Evolutionary conservation across 2,113 vertebrate species (phyloP).

Genomic region (Aspidoscelis tigris): DNA sequence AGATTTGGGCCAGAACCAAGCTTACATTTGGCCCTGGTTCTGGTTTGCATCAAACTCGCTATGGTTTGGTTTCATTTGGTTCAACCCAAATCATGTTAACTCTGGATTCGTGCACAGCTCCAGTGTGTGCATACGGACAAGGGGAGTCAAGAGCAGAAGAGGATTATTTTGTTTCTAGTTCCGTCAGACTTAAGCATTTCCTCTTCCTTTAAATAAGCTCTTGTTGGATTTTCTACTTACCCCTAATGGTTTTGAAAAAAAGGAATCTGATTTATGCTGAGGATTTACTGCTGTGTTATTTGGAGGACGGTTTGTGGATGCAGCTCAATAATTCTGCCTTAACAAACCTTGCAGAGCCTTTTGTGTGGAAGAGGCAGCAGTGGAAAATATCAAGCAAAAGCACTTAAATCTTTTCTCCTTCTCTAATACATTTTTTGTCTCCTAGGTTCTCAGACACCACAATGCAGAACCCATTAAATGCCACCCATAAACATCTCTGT

Average conservation of each 20-base stretch:
- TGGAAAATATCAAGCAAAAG: slow-evolving; percentile 5
- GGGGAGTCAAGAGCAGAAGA: not conserved
- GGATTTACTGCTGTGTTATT: slow-evolving; percentile 6
- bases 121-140: not conserved
- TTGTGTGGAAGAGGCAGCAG: slow-evolving; percentile 6
- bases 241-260: slow-evolving; percentile 10
- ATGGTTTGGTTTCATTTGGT: too few species aligned
- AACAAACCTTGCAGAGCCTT: slow-evolving; percentile 27
- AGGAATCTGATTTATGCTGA: slow-evolving; percentile 2
- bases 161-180: slow-evolving; percentile 13
- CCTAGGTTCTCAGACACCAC: slow-evolving; percentile 4
- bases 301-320: not conserved
- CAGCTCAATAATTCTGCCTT: slow-evolving; percentile 32
- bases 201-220: slow-evolving; percentile 23
- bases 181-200: not conserved
- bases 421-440: not conserved
- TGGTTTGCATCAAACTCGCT: too few species aligned
- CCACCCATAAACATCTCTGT: slow-evolving; percentile 31
- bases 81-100: too few species aligned
- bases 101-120: too few species aligned
- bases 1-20: too few species aligned
- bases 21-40: too few species aligned
- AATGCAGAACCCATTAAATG: slow-evolving; percentile 40
- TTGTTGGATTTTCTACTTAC: slow-evolving; percentile 23
- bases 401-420: slow-evolving; percentile 36